phyloP scores from a whole-genome alignment of 2,113 vertebrate genomes.

The Thymallus thymallus region DNA sequence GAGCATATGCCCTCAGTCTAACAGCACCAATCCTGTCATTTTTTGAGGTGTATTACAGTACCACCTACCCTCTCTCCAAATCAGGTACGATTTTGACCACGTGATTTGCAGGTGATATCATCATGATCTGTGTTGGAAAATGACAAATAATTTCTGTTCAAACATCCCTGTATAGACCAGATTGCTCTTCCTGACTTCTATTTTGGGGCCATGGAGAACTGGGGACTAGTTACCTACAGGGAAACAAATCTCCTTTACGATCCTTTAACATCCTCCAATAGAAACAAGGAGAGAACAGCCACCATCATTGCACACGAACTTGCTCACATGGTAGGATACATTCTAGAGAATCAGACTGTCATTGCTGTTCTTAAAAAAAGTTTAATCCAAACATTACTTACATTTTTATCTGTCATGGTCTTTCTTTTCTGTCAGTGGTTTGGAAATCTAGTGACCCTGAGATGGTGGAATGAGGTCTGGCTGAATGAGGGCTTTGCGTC shows the following conservation, averaged over 20 bases:
- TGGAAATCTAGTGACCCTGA: slow-evolving; percentile 89
- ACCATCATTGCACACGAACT: slow-evolving; percentile 88
- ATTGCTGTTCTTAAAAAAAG: no score
- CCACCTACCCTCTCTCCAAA: slow-evolving; percentile 79
- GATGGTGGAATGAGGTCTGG: slow-evolving; percentile 97
- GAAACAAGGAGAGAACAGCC: slow-evolving; percentile 83
- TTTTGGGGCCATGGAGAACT: slow-evolving; percentile 93
- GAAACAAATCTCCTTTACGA: slow-evolving; percentile 83
- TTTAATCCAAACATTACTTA: no score
- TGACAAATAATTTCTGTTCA: no score
- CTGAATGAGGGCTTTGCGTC: slow-evolving; percentile 96
- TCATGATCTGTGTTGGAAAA: no score
- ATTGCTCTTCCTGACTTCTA: slow-evolving; percentile 88
- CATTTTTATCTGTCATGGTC: no score
- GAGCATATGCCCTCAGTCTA: slow-evolving; percentile 67
- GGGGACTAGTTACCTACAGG: slow-evolving; percentile 91
- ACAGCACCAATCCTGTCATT: slow-evolving; percentile 80
- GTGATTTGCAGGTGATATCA: no score
- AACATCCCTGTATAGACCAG: slow-evolving; percentile 76
- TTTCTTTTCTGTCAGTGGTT: slow-evolving; percentile 82
- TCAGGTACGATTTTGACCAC: slow-evolving; percentile 72
- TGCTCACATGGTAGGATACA: slow-evolving; percentile 83
- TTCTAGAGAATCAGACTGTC: background rate
- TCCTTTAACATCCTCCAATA: slow-evolving; percentile 67
- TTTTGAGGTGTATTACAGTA: slow-evolving; percentile 73